Evolutionary conservation across 2,113 vertebrate genomes (phyloP).

Genomic region (Hiodon tergisus): DNA sequence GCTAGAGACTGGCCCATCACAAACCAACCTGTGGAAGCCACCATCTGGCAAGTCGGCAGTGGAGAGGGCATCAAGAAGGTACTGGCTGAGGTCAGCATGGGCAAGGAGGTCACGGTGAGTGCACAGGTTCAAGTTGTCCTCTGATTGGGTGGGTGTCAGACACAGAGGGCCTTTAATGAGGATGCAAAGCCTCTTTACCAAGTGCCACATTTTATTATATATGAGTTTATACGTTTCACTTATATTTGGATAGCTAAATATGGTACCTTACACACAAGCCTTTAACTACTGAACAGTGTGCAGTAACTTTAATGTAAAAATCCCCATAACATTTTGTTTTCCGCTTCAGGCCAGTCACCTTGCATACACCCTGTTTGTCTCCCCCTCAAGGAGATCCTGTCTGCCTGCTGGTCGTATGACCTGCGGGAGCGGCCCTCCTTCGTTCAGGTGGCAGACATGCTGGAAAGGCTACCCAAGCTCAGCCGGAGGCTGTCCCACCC

Average conservation of each 20-base stretch:
- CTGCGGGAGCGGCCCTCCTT: slow-evolving; percentile 82
- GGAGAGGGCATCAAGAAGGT: slow-evolving; percentile 86
- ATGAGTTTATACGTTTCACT: neutral
- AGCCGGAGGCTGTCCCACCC: slow-evolving; percentile 95
- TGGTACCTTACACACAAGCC: neutral
- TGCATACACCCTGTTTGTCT: neutral
- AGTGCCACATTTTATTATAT: neutral
- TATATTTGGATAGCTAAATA: neutral
- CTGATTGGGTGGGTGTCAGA: too few species aligned
- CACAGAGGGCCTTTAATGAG: neutral
- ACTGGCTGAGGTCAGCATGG: slow-evolving; percentile 78
- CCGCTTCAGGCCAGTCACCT: neutral
- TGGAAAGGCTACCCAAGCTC: slow-evolving; percentile 94
- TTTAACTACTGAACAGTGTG: neutral
- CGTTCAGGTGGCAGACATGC: slow-evolving; percentile 88
- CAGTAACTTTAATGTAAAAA: neutral
- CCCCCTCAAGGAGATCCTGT: slow-evolving; percentile 83
- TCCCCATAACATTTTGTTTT: neutral
- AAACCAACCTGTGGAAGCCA: slow-evolving; percentile 84
- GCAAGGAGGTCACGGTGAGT: slow-evolving; percentile 93
- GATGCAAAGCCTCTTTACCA: neutral
- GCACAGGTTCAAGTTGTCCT: neutral
- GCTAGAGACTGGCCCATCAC: slow-evolving; percentile 93
- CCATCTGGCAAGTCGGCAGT: slow-evolving; percentile 98
- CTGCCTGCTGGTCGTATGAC: slow-evolving; percentile 88